Percentiles rank a stretch among this genome's conserved stretches.
These are phyloP conservation scores for Aphidius colemani DNA, from an alignment of 2,888 invertebrate genomes.

Conservation along the genomic window DNA sequence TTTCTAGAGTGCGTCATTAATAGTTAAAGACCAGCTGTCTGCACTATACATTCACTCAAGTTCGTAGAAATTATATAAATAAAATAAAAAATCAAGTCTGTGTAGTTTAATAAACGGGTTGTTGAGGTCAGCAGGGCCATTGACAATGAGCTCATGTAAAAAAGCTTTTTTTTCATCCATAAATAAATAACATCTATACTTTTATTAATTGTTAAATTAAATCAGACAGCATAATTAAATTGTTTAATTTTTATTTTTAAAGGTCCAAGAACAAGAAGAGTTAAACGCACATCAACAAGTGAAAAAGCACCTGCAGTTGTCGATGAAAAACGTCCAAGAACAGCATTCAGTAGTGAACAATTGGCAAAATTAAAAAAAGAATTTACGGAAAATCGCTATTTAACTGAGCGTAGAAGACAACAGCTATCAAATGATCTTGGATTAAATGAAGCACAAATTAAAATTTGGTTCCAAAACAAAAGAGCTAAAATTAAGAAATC, in stretches of 20 bases:
- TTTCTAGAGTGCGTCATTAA: constrained; percentile 2
- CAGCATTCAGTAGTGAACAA: constrained; percentile 85
- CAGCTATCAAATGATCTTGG: constrained; percentile 78
- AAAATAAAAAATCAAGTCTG: no score
- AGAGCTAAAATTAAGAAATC: constrained; percentile 87
- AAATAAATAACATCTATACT: no score
- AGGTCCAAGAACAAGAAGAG: constrained; percentile 68
- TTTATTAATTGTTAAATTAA: no score
- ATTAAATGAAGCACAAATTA: constrained; percentile 95
- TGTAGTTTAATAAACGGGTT: no score
- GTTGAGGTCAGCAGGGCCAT: no score
- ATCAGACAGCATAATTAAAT: background rate
- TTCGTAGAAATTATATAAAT: background rate
- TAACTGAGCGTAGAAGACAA: constrained; percentile 75
- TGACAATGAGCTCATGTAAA: no score
- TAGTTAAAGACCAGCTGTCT: background rate
- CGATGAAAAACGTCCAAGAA: constrained; percentile 76
- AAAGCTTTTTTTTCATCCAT: no score
- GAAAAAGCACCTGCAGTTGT: constrained; percentile 62
- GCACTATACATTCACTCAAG: background rate
- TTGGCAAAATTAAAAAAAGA: constrained; percentile 75
- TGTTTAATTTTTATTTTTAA: constrained; percentile 36
- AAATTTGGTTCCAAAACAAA: constrained; percentile 98
- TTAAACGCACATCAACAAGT: constrained; percentile 59
- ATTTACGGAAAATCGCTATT: constrained; percentile 69